phyloP scores from a whole-genome alignment of 2,113 vertebrate species.

The Galemys pyrenaicus region DNA sequence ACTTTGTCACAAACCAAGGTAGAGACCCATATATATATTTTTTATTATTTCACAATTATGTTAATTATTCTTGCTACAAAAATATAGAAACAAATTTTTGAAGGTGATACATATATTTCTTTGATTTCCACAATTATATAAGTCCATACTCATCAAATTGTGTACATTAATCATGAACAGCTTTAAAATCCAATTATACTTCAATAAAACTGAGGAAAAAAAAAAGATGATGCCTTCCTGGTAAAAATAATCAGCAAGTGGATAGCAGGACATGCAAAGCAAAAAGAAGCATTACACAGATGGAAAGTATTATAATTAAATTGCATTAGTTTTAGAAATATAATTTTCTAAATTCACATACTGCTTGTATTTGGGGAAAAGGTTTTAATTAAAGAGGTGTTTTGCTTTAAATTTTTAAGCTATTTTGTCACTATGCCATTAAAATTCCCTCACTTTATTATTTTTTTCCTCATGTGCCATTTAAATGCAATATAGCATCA shows the following conservation, averaged over 20 bases:
- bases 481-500: constrained; percentile 37
- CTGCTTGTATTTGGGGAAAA: background rate
- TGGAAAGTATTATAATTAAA: constrained; percentile 3
- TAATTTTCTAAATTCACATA: constrained; percentile 12
- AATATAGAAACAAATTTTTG: background rate
- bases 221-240: background rate
- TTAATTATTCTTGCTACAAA: background rate
- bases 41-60: background rate
- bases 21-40: background rate
- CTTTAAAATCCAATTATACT: background rate
- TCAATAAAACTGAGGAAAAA: background rate
- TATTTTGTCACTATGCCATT: background rate
- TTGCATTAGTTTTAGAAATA: constrained; percentile 37
- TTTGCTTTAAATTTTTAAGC: constrained; percentile 39
- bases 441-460: background rate
- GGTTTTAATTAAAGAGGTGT: background rate
- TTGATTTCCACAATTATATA: background rate
- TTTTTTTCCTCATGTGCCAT: background rate
- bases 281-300: background rate
- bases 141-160: background rate
- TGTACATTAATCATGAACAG: background rate
- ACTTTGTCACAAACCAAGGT: background rate
- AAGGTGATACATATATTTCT: background rate
- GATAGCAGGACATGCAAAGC: background rate
- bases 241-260: background rate